Evolutionary conservation across 2,888 invertebrate species (phyloP).

Genomic region (Yponomeuta sedellus): DNA sequence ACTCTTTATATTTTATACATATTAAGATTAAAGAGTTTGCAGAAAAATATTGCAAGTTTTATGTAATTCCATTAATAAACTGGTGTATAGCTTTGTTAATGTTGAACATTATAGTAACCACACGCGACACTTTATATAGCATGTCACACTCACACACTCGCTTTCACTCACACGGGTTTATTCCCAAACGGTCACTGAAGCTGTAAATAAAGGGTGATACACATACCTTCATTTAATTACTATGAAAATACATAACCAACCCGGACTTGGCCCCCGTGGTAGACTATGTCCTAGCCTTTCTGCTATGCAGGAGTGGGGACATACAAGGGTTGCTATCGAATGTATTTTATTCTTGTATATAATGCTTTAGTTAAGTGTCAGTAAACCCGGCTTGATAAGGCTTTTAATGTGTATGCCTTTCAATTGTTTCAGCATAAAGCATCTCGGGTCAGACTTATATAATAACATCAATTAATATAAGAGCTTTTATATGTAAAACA

Average conservation of each 20-base stretch:
- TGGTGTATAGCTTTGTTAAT: neutral
- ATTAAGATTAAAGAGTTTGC: too few relatives aligned
- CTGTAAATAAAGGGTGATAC: neutral
- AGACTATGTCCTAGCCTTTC: too few relatives aligned
- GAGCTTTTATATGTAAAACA: conserved; percentile 7
- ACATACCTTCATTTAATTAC: neutral
- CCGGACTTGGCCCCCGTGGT: too few relatives aligned
- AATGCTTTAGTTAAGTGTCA: neutral
- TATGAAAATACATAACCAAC: too few relatives aligned
- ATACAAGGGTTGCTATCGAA: too few relatives aligned
- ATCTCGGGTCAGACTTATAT: conserved; percentile 46
- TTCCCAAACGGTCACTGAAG: neutral
- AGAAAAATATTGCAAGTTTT: too few relatives aligned
- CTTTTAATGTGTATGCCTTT: conserved; percentile 26
- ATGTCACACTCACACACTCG: neutral
- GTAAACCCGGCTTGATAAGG: neutral
- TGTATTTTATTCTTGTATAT: too few relatives aligned
- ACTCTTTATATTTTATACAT: too few relatives aligned
- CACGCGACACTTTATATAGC: neutral
- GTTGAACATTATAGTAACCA: neutral
- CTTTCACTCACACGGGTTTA: neutral
- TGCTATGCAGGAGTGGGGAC: too few relatives aligned
- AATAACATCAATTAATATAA: conserved; percentile 32
- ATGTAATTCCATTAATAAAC: neutral
- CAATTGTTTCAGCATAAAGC: conserved; percentile 70